Conservation (phyloP, 2,888 invertebrate species). For the Rutpela maculata region DNA sequence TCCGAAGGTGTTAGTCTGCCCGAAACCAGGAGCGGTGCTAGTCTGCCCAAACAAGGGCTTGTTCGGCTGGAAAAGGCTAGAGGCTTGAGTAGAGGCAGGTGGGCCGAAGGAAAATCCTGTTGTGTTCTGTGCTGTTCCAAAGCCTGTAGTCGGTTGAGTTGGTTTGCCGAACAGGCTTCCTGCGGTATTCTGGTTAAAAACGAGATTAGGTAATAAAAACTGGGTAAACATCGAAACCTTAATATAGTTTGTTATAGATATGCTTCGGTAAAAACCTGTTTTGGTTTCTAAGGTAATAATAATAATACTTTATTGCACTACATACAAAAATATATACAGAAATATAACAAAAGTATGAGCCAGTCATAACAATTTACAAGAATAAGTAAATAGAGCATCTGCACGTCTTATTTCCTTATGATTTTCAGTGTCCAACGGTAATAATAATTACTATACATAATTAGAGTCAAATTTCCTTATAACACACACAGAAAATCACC, state of each 20-base stretch:
- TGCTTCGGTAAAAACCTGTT: no score
- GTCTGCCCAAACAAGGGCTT: conserved; percentile 67
- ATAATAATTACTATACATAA: no score
- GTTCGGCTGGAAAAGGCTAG: conserved; percentile 61
- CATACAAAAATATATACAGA: conserved; percentile 40
- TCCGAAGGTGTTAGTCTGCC: conserved; percentile 57
- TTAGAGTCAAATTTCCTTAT: no score
- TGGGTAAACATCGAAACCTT: no score
- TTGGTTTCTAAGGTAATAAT: no score
- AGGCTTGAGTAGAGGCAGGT: conserved; percentile 61
- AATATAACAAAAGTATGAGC: no score
- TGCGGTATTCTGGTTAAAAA: conserved; percentile 61
- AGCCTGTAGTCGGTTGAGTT: conserved; percentile 73
- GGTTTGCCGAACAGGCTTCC: conserved; percentile 73
- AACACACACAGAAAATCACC: no score
- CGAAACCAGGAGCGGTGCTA: conserved; percentile 56
- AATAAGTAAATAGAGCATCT: no score
- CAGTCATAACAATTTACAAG: no score
- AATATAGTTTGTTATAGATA: neutral
- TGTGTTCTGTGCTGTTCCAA: conserved; percentile 66
- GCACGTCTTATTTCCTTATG: no score
- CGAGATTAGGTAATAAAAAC: neutral
- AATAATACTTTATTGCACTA: no score
- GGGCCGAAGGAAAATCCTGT: conserved; percentile 68
- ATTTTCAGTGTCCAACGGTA: no score